Evolutionary conservation across 2,888 invertebrate species (phyloP), one percentile per base, ranked within the genome.

Genomic region (Nemoura dubitans): DNA sequence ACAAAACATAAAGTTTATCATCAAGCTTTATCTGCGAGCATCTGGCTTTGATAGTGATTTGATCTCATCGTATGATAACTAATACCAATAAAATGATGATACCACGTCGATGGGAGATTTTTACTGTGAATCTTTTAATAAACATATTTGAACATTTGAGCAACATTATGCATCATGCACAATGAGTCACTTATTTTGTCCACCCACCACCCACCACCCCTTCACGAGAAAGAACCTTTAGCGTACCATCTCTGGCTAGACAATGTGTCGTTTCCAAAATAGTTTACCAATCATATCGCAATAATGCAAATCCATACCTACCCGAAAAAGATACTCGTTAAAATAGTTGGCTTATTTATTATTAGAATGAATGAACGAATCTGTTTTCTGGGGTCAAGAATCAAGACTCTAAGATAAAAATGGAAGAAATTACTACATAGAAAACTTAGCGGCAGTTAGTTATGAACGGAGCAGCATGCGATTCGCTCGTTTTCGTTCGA

Each of bases 31-130:
- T 78, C 81, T 30, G 10, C 30, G 30, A 81, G 28, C 81, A 81
- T 81, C 81, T 81, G 81, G 81, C 81, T 81, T 30, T 81, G 81
- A 81, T 81, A 81, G 28, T n/a, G n/a, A 30, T 29, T 30, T 27
- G 81, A 81, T n/a, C 28, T 81, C 29, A 81, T 81, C n/a, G 30
- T 27, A 28, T 78, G 78, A 78, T 78, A 78, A 78, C 30, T 81
- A 16, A 28, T 10, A 26, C 25, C 78, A 59, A 59, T 59, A 59
- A 10, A 21, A 59, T 21, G 14, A 21, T 59, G 10, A 21, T 16
- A 59, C 10, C 59, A 59, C 59, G 59, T 59, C 59, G 59, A 59
- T 59, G 59, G 36, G 36, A 59, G 14, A 59, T 59, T 59, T 21
- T 59, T 10, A 59, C 21, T 59, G 59, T 16, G 59, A 59, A 59